A percentile compares a stretch with the other conserved stretches of the same genome.
Conservation (phyloP, 2,113 vertebrate species). For the Phalacrocorax carbo region DNA sequence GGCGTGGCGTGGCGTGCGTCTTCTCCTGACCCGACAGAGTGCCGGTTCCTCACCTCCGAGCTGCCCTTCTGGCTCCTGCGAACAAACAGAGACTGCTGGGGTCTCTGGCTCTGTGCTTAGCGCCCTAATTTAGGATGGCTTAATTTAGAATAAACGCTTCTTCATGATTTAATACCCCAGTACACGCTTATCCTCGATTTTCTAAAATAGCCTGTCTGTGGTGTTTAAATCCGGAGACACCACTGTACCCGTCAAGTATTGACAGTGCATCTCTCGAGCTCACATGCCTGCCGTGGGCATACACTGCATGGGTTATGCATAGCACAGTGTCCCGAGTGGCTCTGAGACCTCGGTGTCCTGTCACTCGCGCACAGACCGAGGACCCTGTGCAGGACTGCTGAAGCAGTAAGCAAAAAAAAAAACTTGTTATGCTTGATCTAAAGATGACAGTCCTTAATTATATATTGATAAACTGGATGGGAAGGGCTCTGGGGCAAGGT, state of each 20-base stretch:
- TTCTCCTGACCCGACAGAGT: background rate
- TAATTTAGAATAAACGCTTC: constrained; percentile 32
- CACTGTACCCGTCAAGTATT: rapidly evolving
- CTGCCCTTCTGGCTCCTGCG: background rate
- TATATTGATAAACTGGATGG: background rate
- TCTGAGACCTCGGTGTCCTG: rapidly evolving
- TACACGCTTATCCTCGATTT: background rate
- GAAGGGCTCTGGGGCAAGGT: background rate
- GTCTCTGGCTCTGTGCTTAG: background rate
- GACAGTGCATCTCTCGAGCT: background rate
- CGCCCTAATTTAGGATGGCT: background rate
- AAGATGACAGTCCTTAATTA: background rate
- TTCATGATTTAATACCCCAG: background rate
- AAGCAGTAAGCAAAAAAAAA: background rate
- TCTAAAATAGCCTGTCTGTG: background rate
- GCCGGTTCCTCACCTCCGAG: background rate
- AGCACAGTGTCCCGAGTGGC: rapidly evolving
- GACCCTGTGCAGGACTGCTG: rapidly evolving
- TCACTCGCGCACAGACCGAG: rapidly evolving
- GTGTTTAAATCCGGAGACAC: background rate
- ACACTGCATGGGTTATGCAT: rapidly evolving
- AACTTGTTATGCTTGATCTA: background rate
- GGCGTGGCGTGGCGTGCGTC: background rate
- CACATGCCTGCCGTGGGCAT: background rate
- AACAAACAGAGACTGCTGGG: background rate